Conservation (phyloP, 1,140 invertebrate species). For the Eriocheir sinensis region DNA sequence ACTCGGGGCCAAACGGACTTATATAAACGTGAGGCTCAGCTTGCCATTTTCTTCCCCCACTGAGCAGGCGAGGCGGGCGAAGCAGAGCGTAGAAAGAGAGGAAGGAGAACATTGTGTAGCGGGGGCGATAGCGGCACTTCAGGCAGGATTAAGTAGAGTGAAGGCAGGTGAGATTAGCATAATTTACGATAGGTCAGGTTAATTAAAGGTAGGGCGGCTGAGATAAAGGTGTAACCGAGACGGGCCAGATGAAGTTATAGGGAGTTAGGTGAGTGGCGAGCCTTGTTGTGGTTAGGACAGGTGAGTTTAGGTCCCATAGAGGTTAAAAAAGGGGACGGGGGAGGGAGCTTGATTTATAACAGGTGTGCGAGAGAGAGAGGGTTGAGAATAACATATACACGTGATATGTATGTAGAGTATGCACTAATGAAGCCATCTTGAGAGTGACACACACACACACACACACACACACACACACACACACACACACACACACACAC, state of each 20-base stretch:
- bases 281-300: background rate
- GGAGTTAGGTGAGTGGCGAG: background rate
- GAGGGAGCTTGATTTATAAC: background rate
- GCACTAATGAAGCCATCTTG: conserved; percentile 1
- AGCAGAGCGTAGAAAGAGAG: too few species aligned
- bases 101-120: background rate
- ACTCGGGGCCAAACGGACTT: background rate
- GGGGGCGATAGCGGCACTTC: background rate
- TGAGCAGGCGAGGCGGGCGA: background rate
- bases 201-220: background rate
- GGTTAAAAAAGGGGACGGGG: background rate
- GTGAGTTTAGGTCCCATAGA: too few species aligned
- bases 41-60: background rate
- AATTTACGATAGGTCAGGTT: conserved; percentile 2
- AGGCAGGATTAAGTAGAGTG: background rate
- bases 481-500: conserved; percentile 22
- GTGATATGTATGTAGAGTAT: background rate
- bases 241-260: background rate
- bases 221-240: background rate
- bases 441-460: background rate
- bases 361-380: background rate
- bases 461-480: conserved; percentile 18
- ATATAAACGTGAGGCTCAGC: background rate
- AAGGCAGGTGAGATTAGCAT: background rate
- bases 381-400: background rate